Percentiles rank a stretch among this genome's conserved stretches.
Conservation (phyloP, 1,140 invertebrate genomes). For the Drosophila ficusphila region DNA sequence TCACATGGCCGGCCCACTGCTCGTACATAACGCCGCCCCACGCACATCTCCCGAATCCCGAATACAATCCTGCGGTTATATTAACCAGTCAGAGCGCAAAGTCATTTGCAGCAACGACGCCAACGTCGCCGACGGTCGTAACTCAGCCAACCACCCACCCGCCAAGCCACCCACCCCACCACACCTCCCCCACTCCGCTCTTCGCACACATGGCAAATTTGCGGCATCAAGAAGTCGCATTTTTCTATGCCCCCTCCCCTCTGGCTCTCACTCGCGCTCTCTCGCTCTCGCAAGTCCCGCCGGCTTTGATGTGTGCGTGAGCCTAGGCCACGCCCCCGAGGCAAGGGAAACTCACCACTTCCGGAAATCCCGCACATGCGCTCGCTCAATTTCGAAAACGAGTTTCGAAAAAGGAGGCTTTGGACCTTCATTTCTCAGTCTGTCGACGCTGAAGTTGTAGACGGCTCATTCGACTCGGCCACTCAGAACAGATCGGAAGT, state of each 20-base stretch:
- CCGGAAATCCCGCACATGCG: constrained; percentile 26
- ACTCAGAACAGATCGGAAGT: constrained; percentile 25
- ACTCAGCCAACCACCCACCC: constrained; percentile 15
- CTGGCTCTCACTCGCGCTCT: background rate
- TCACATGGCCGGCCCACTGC: constrained; percentile 17
- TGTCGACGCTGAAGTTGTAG: background rate
- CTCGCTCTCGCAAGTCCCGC: background rate
- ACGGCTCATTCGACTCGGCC: constrained; percentile 43
- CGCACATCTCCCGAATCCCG: constrained; percentile 27
- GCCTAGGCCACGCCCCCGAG: constrained; percentile 53
- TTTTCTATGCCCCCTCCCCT: constrained; percentile 61
- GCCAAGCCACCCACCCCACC: background rate
- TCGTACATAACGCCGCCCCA: constrained; percentile 31
- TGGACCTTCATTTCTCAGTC: constrained; percentile 9
- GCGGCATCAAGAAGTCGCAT: constrained; percentile 84
- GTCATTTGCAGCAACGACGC: constrained; percentile 65
- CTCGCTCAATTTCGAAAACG: constrained; percentile 15
- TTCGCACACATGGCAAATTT: constrained; percentile 71
- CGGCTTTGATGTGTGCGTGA: background rate
- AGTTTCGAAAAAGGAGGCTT: constrained; percentile 36
- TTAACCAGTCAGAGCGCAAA: constrained; percentile 84
- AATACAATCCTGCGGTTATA: constrained; percentile 83
- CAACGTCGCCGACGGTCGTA: constrained; percentile 34
- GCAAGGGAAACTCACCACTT: constrained; percentile 69
- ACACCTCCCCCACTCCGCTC: background rate